A percentile compares a stretch with the other conserved stretches of the same genome.
phyloP scores from a whole-genome alignment of 1,140 invertebrate species.

The Eupeodes corollae region DNA sequence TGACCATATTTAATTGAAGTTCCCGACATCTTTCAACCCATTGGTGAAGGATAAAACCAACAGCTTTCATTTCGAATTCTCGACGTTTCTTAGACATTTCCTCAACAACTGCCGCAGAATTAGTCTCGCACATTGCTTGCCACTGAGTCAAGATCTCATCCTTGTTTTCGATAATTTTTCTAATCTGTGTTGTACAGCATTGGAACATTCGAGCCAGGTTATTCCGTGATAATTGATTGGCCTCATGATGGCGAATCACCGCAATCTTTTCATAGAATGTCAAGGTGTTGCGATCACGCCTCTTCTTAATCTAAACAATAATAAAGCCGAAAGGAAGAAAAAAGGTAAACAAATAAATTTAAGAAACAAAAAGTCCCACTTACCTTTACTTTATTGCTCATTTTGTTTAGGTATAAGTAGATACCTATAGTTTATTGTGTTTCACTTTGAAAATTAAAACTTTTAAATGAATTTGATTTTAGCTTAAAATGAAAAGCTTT shows the following conservation, averaged over 20 bases:
- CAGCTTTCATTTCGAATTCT: slow-evolving; percentile 34
- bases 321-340: too few species aligned
- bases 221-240: slow-evolving; percentile 29
- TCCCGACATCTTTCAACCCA: slow-evolving; percentile 29
- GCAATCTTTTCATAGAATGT: slow-evolving; percentile 35
- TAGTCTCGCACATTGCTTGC: slow-evolving; percentile 26
- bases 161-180: slow-evolving; percentile 31
- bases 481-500: too few species aligned
- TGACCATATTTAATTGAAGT: slow-evolving; percentile 15
- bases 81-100: slow-evolving; percentile 33
- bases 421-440: too few species aligned
- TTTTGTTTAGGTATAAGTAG: too few species aligned
- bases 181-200: slow-evolving; percentile 33
- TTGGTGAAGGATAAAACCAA: slow-evolving; percentile 28
- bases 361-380: too few species aligned
- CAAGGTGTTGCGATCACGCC: slow-evolving; percentile 26
- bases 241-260: slow-evolving; percentile 32
- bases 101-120: slow-evolving; percentile 29
- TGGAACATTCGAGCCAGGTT: slow-evolving; percentile 33
- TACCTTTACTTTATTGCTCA: too few species aligned
- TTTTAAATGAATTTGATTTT: too few species aligned
- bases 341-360: too few species aligned
- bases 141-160: slow-evolving; percentile 26
- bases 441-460: too few species aligned
- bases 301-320: too few species aligned